phyloP scores from a whole-genome alignment of 30 jellyfish, hydroid and myxozoan species.

The Pseudorhiza aurosa region DNA sequence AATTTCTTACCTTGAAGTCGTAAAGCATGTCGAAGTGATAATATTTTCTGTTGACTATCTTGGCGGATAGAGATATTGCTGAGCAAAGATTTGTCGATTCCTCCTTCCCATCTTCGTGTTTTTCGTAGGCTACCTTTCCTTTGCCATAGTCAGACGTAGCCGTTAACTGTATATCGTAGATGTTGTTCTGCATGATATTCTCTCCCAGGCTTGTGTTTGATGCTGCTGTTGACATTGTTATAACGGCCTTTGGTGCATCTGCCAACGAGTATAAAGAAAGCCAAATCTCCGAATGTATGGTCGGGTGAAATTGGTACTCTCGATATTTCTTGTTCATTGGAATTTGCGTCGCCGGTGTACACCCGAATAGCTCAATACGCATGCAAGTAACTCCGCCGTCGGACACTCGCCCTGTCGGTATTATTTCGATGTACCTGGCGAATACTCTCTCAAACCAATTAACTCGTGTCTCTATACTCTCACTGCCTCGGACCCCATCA shows the following conservation, averaged over 20 bases:
- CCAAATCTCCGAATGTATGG: too few relatives aligned
- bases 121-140: neutral
- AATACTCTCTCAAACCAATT: conserved; percentile 34
- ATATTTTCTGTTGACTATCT: too few relatives aligned
- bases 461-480: conserved; percentile 11
- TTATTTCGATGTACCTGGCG: conserved; percentile 42
- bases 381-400: conserved; percentile 4
- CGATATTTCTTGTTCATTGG: neutral
- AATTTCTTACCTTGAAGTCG: too few relatives aligned
- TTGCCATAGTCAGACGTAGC: neutral
- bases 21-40: too few relatives aligned
- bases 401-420: conserved; percentile 21
- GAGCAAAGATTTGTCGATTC: too few relatives aligned
- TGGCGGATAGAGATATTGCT: too few relatives aligned
- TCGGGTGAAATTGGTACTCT: too few relatives aligned
- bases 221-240: conserved; percentile 12
- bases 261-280: too few relatives aligned
- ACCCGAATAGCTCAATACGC: conserved; percentile 52
- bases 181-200: neutral
- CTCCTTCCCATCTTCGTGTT: too few relatives aligned
- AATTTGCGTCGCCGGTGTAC: conserved; percentile 22
- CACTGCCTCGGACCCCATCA: neutral
- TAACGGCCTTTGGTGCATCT: too few relatives aligned
- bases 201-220: neutral
- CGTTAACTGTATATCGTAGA: neutral